Percentiles rank a stretch among this genome's conserved stretches.
Conservation (phyloP, 2,797 vertebrate genomes). For the Epinephelus malabaricus region DNA sequence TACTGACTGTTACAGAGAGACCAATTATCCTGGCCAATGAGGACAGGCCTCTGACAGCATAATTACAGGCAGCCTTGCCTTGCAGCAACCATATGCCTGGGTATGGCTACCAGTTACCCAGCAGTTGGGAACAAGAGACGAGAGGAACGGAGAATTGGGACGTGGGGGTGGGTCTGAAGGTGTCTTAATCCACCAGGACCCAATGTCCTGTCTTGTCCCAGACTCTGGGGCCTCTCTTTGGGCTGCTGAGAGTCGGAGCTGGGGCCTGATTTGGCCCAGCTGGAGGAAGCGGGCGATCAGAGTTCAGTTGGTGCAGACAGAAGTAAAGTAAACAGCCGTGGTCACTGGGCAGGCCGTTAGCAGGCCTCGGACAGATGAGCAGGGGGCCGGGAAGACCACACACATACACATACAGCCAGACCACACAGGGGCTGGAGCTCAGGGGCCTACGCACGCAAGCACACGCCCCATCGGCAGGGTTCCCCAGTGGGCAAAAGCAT, state of each 20-base stretch:
- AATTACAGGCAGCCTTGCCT: slow-evolving; percentile 79
- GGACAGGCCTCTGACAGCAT: slow-evolving; percentile 84
- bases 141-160: slow-evolving; percentile 54
- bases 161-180: slow-evolving; percentile 68
- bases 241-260: slow-evolving; percentile 78
- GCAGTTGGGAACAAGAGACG: slow-evolving; percentile 58
- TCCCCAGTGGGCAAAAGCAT: slow-evolving; percentile 79
- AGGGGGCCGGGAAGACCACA: slow-evolving; percentile 87
- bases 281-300: slow-evolving; percentile 96
- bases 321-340: slow-evolving; percentile 99
- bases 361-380: slow-evolving; percentile 98
- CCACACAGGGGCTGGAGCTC: slow-evolving; percentile 86
- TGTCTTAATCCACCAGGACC: slow-evolving; percentile 78
- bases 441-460: slow-evolving; percentile 88
- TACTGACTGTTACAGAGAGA: slow-evolving; percentile 81
- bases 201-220: slow-evolving; percentile 78
- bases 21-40: slow-evolving; percentile 83
- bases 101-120: slow-evolving; percentile 64
- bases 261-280: slow-evolving; percentile 97
- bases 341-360: slow-evolving; percentile 98
- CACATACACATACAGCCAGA: slow-evolving; percentile 82
- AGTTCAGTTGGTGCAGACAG: slow-evolving; percentile 97
- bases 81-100: slow-evolving; percentile 70
- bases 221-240: slow-evolving; percentile 75
- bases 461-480: slow-evolving; percentile 84